Evolutionary conservation across 2,797 vertebrate species (phyloP).

Genomic region (Amphiprion clarkii): DNA sequence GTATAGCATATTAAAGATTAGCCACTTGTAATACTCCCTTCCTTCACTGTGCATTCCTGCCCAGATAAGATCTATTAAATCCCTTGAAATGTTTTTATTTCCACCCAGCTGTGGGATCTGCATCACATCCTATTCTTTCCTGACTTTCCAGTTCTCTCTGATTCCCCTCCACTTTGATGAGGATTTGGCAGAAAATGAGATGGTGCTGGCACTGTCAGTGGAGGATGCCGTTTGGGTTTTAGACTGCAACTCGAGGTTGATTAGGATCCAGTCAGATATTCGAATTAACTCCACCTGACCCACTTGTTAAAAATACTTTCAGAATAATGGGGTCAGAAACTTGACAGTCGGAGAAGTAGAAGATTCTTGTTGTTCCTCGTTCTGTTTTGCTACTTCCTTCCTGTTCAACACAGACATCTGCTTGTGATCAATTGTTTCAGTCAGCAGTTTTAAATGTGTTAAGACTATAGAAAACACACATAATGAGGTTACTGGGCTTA

Average conservation of each 20-base stretch:
- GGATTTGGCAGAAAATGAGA: constrained; percentile 75
- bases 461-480: constrained; percentile 15
- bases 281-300: constrained; percentile 72
- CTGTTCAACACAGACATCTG: constrained; percentile 47
- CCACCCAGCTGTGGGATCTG: constrained; percentile 54
- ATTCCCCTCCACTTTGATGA: constrained; percentile 65
- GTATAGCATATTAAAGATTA: constrained; percentile 2
- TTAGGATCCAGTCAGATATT: constrained; percentile 59
- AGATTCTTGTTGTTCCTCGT: constrained; percentile 19
- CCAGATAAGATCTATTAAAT: constrained; percentile 39
- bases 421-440: constrained; percentile 30
- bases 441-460: constrained; percentile 36
- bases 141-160: constrained; percentile 52
- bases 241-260: constrained; percentile 63
- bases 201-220: constrained; percentile 29
- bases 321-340: constrained; percentile 52
- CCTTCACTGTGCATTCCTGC: constrained; percentile 24
- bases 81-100: constrained; percentile 39
- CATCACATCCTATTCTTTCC: constrained; percentile 68
- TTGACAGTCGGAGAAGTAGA: constrained; percentile 28
- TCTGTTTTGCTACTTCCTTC: constrained; percentile 39
- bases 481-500: constrained; percentile 19
- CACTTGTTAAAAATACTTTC: constrained; percentile 64
- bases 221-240: constrained; percentile 68
- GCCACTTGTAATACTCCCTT: constrained; percentile 16